Evolutionary conservation across 2,888 invertebrate genomes (phyloP).

Genomic region (Chalcosyrphus nemorum): DNA sequence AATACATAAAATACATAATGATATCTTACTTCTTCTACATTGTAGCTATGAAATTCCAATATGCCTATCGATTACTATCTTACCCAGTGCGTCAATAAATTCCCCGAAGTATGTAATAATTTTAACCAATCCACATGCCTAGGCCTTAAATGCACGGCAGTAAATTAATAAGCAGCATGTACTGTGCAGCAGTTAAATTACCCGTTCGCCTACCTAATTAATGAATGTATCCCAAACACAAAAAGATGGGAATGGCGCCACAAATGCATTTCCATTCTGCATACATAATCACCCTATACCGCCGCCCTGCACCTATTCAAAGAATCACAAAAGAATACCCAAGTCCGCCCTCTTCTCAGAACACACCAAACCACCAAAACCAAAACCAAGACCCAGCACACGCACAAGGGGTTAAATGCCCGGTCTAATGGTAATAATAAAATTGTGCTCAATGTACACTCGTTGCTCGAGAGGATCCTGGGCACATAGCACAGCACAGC

Average conservation of each 20-base stretch:
- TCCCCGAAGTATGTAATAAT: neutral
- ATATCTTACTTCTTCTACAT: neutral
- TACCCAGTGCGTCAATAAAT: neutral
- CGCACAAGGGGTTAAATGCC: constrained; percentile 62
- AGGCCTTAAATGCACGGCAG: neutral
- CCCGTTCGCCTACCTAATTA: constrained; percentile 41
- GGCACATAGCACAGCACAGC: too few species aligned
- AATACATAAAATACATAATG: neutral
- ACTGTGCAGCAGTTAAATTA: constrained; percentile 27
- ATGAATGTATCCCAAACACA: constrained; percentile 15
- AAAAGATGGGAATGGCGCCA: constrained; percentile 53
- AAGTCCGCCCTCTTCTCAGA: constrained; percentile 24
- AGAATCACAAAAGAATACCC: constrained; percentile 25
- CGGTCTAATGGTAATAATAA: constrained; percentile 57
- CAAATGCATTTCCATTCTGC: constrained; percentile 46
- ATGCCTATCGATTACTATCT: neutral
- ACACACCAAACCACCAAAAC: constrained; percentile 28
- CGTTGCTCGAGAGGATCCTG: constrained; percentile 42
- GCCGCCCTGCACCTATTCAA: constrained; percentile 26
- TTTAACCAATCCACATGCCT: neutral
- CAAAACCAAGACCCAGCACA: constrained; percentile 50
- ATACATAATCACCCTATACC: constrained; percentile 48
- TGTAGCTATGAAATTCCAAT: neutral
- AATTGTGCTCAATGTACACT: constrained; percentile 53
- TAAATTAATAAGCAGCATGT: constrained; percentile 26